Base-by-base conservation (phyloP, 2,888 invertebrate genomes). In the Alsophila aescularia region DNA sequence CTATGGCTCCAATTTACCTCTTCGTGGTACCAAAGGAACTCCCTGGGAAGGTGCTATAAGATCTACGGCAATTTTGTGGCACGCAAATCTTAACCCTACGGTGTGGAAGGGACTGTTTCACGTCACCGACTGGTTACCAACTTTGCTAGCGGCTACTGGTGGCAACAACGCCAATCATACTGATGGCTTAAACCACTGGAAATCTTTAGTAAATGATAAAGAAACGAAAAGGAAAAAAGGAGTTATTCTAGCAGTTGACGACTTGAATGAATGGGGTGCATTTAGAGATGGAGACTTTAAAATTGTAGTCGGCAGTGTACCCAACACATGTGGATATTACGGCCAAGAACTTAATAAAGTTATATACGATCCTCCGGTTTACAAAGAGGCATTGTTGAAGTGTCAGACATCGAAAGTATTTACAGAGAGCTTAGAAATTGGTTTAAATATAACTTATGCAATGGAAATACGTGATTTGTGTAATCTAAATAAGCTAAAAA, bases 1-100 rank as follows among this genome's bases (percentile, higher is more conserved):
- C 81, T 93, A 93, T 18, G 96, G 94, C 0, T 95, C 94, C 4
- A 96, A 96, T 83, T 94, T 93, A 85, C 96, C 96, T 13, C 83
- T 96, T 0, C 91, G 94, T 67, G 96, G 96, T 18, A 94, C 95
- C 75, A 97, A 97, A 84, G 92, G 94, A 67, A 94, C 95, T 0
- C 87, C 96, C 0, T 96, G 95, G 93, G 97, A 98, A 82, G 97
- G 98, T 3, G 96, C 94, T 0, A 90, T 96, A 0, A 92, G 96
- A 24, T 94, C 94, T 0, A 92, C 93, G 0, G 95, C 94, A 0
- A 93, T 95, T 15, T 78, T 96, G 35, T 96, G 95, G 93, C 73
- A 80, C 41, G 59, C 72, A 39, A 47, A 62, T 18, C 40, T 82
- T 37, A 94, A 94, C 70, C 93, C 95, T 0, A 90, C 93, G 64